These are phyloP conservation scores for Herpailurus yagouaroundi DNA, from an alignment of 2,113 vertebrate species.

Conservation along the genomic window DNA sequence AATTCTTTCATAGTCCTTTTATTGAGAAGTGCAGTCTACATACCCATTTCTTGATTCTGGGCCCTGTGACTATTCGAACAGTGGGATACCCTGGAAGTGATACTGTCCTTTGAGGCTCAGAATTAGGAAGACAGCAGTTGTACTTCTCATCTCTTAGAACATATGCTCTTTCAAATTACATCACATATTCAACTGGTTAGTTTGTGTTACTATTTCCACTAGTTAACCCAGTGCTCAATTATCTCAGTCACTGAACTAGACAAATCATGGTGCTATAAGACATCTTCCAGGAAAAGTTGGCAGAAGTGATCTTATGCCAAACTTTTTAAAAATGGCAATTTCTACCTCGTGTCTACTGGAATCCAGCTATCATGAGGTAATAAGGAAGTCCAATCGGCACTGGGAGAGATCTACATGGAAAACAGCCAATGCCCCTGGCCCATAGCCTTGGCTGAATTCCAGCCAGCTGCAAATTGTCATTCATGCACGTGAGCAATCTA, in stretches of 20 bases:
- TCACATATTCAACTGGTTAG: not conserved
- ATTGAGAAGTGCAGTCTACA: not conserved
- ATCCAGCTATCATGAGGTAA: not conserved
- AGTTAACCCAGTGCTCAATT: not conserved
- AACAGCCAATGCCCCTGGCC: not conserved
- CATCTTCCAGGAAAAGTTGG: not conserved
- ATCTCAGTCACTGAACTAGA: not conserved
- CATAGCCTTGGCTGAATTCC: not conserved
- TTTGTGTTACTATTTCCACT: not conserved
- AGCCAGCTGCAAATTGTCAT: not conserved
- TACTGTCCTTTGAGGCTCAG: not conserved
- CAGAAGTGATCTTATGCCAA: not conserved
- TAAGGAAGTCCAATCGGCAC: not conserved
- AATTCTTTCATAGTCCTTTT: not conserved
- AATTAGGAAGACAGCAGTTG: not conserved
- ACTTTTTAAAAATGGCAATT: not conserved
- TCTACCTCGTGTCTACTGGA: not conserved
- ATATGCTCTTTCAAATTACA: not conserved
- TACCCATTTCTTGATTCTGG: not conserved
- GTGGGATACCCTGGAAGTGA: not conserved
- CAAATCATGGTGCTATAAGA: not conserved
- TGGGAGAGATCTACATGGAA: not conserved
- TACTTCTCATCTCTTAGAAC: not conserved
- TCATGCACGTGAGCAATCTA: not conserved
- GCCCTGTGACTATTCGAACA: not conserved